These are phyloP conservation scores for Byasa hedistus DNA, from an alignment of 2,888 invertebrate genomes.

Conservation along the genomic window DNA sequence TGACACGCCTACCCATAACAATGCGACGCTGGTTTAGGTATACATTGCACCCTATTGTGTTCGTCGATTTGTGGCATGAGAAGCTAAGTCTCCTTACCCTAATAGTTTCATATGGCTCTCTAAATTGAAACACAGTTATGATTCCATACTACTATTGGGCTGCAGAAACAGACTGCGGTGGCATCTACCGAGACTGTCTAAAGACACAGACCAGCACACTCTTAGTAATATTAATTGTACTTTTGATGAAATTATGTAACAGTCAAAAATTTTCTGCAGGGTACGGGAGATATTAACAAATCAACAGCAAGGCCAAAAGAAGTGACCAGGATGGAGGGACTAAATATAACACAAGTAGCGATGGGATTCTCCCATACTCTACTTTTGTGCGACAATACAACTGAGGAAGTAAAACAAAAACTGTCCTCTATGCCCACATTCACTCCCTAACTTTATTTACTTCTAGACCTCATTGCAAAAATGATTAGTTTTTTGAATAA, in stretches of 20 bases:
- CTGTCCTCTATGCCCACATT: slow-evolving; percentile 75
- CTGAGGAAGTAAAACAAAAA: slow-evolving; percentile 77
- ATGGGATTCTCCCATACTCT: slow-evolving; percentile 94
- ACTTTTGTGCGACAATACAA: slow-evolving; percentile 78
- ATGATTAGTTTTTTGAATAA: no score
- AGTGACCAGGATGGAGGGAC: slow-evolving; percentile 86
- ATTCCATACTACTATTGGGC: no score
- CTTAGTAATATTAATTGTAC: background rate
- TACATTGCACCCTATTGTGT: no score
- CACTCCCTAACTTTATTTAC: slow-evolving; percentile 51
- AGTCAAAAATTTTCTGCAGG: slow-evolving; percentile 73
- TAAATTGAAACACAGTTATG: no score
- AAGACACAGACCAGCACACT: no score
- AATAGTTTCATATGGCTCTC: no score
- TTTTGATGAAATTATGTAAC: background rate
- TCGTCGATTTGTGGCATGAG: no score
- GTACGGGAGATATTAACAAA: slow-evolving; percentile 92
- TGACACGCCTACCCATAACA: no score
- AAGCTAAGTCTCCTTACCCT: no score
- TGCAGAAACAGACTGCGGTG: no score
- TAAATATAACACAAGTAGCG: slow-evolving; percentile 87
- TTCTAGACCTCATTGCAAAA: background rate
- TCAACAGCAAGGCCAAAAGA: slow-evolving; percentile 94
- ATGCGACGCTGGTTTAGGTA: no score
- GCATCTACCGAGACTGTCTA: no score